Base-by-base conservation (phyloP, 2,888 invertebrate genomes). In the Hirudinaria manillensis region DNA sequence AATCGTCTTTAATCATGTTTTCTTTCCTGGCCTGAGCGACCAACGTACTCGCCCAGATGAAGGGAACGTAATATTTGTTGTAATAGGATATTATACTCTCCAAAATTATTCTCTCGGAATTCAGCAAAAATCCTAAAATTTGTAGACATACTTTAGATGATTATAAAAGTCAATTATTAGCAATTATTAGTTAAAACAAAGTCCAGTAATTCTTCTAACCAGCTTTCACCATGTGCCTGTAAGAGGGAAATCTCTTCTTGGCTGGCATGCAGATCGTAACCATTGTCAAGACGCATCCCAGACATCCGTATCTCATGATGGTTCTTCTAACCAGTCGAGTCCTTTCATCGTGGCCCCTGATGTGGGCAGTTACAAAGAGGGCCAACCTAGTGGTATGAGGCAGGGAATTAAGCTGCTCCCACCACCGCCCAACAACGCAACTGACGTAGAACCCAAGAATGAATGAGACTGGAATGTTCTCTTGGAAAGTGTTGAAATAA, bases 391-490 rank as follows among this genome's bases (percentile, higher is more conserved):
- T 73, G 61, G 73, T 56, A 13, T 56, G 65, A 38, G 73, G 73
- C n/a, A 73, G 21, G 36, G 32, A 32, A 34, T 65, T 80, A 83
- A 92, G 93, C 84, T 93, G 93, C 83, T 88, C 90, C 93, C 93
- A 93, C 94, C 94, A 95, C 81, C 95, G 89, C 76, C 91, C 91
- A 90, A 94, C 93, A 72, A 95, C 93, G 80, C 94, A 90, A 13
- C 92, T 91, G 74, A 95, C 94, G 87, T 94, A 95, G 87, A 95
- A 95, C 80, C 95, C 95, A 80, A 95, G 88, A 77, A 95, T 93
- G 85, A 95, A 95, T 6, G 94, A 93, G 79, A 95, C 86, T n/a
- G 95, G 95, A 81, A 95, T 94, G 80, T 93, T 89, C 86, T 91
- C 91, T 80, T 91, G 92, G 86, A 92, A 93, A 80, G 89, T 90